Conservation (phyloP, 2,797 vertebrate genomes). For the Cyclura pinguis region DNA sequence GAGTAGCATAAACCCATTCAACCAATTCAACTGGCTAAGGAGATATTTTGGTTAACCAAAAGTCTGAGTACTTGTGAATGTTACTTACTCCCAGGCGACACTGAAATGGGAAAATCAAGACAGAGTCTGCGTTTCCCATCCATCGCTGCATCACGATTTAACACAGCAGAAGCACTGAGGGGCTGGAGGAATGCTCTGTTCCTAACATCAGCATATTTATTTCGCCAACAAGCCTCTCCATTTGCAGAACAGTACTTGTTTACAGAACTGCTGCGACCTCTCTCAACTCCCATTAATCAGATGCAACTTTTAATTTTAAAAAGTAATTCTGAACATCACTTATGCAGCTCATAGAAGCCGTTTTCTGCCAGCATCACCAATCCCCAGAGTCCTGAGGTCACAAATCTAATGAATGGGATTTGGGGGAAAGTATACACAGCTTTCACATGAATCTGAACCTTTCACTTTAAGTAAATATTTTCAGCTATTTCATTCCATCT, state of each 20-base stretch:
- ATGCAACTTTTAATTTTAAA: conserved; percentile 78
- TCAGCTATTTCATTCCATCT: not conserved
- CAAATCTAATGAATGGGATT: conserved; percentile 74
- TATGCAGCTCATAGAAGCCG: conserved; percentile 56
- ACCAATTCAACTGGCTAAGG: not conserved
- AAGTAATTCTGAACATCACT: conserved; percentile 74
- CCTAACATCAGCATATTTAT: not conserved
- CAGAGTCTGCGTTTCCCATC: not conserved
- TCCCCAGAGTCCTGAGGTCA: conserved; percentile 71
- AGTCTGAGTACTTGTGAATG: not conserved
- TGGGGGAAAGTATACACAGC: conserved; percentile 74
- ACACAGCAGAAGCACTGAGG: conserved; percentile 28
- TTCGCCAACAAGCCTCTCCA: conserved; percentile 17
- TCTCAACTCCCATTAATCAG: conserved; percentile 63
- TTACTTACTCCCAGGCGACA: not conserved
- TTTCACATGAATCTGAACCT: conserved; percentile 56
- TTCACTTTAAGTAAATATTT: conserved; percentile 45
- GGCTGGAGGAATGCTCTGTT: conserved; percentile 33
- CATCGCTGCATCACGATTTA: not conserved
- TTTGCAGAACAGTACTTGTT: conserved; percentile 12
- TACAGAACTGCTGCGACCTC: conserved; percentile 43
- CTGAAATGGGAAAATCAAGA: no score
- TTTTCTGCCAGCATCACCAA: conserved; percentile 68
- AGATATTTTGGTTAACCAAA: not conserved
- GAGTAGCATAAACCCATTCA: not conserved